phyloP scores from a whole-genome alignment of 2,888 invertebrate species.

The Nephrotoma guestfalica region DNA sequence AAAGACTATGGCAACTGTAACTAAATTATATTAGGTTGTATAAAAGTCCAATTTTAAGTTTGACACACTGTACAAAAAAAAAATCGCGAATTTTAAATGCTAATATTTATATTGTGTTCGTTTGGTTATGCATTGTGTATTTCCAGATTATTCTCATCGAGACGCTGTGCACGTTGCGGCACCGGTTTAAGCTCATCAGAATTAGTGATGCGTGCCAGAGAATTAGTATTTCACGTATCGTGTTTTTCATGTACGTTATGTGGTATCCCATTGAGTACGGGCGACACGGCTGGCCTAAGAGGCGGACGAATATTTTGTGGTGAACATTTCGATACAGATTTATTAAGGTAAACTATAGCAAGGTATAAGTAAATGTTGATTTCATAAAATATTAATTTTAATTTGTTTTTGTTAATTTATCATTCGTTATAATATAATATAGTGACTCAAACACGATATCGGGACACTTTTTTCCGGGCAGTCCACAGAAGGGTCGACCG shows the following conservation, averaged over 20 bases:
- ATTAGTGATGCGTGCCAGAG: slow-evolving; percentile 79
- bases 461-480: slow-evolving; percentile 5
- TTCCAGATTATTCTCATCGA: slow-evolving; percentile 72
- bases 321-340: slow-evolving; percentile 36
- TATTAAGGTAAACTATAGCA: slow-evolving; percentile 13
- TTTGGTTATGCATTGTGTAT: neutral
- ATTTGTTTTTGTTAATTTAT: neutral
- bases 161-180: slow-evolving; percentile 73
- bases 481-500: slow-evolving; percentile 18
- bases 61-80: too few relatives aligned
- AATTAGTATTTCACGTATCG: slow-evolving; percentile 74
- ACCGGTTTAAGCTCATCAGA: slow-evolving; percentile 75
- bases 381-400: neutral
- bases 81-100: neutral
- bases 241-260: slow-evolving; percentile 85
- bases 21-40: too few relatives aligned
- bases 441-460: neutral
- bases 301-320: slow-evolving; percentile 63
- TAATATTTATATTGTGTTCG: neutral
- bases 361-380: neutral
- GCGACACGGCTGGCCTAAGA: slow-evolving; percentile 82
- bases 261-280: slow-evolving; percentile 65
- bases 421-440: neutral
- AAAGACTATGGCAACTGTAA: too few relatives aligned
- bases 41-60: too few relatives aligned